phyloP scores from a whole-genome alignment of 2,797 vertebrate species.

The Chlorospingus flavigularis region DNA sequence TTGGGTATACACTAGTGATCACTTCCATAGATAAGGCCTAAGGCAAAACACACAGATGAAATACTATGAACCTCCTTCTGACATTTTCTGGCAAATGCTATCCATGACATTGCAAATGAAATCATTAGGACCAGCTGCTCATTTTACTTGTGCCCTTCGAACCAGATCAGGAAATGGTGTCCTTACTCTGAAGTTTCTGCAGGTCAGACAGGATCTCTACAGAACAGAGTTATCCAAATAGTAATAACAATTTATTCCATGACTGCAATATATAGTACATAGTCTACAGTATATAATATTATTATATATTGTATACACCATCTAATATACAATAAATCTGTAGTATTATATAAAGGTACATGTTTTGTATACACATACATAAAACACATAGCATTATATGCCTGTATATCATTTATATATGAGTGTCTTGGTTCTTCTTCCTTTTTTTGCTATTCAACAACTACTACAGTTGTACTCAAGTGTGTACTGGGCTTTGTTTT shows the following conservation, averaged over 20 bases:
- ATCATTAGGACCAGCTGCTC: constrained; percentile 18
- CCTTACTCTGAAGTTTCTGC: not conserved
- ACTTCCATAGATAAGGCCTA: constrained; percentile 21
- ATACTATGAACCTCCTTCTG: not conserved
- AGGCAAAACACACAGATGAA: constrained; percentile 52
- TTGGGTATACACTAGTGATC: constrained; percentile 48
- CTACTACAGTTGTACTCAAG: not conserved
- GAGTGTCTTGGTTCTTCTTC: not conserved
- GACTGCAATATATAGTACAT: not conserved
- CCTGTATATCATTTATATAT: not conserved
- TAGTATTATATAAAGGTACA: not conserved
- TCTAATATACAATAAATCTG: not conserved
- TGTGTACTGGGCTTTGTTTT: not conserved
- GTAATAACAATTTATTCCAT: not conserved
- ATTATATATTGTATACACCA: not conserved
- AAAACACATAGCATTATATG: not conserved
- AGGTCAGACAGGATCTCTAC: not conserved
- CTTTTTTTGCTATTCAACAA: not conserved
- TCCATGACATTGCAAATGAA: constrained; percentile 53
- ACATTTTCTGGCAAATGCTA: constrained; percentile 38
- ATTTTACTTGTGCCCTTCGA: constrained; percentile 20
- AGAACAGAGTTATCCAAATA: not conserved
- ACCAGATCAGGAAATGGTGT: not conserved
- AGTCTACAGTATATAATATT: not conserved
- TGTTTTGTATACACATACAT: not conserved